Evolutionary conservation across 2,113 vertebrate genomes (phyloP).

Genomic region (Caretta caretta): DNA sequence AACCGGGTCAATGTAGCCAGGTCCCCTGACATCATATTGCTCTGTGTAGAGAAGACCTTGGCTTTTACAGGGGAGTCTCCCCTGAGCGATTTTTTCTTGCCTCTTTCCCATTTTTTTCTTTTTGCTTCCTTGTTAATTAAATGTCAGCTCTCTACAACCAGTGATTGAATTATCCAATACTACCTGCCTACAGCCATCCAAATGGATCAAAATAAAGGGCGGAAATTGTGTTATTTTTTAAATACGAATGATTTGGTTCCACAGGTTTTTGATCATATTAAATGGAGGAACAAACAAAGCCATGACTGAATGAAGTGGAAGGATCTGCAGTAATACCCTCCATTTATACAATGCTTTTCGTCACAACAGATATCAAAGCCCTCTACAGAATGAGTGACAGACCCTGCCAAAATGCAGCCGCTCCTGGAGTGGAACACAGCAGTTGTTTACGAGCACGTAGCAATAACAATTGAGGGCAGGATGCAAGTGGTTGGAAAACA

Average conservation of each 20-base stretch:
- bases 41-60: not conserved
- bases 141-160: constrained; percentile 50
- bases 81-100: not conserved
- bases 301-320: not conserved
- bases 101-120: constrained; percentile 5
- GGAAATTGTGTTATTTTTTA: not conserved
- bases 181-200: constrained; percentile 42
- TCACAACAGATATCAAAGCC: accelerated
- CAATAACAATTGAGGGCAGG: not conserved
- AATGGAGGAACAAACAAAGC: not conserved
- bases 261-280: not conserved
- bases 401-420: accelerated
- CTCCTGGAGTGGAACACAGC: not conserved
- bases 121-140: constrained; percentile 58
- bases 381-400: accelerated
- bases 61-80: not conserved
- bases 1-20: not conserved
- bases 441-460: not conserved
- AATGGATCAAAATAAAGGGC: constrained; percentile 17
- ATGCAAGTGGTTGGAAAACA: not conserved
- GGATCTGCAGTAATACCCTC: not conserved
- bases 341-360: not conserved
- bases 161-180: constrained; percentile 38
- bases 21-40: not conserved
- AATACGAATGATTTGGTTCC: constrained; percentile 21